Conservation (phyloP, 2,113 vertebrate species). For the Thunnus thynnus region DNA sequence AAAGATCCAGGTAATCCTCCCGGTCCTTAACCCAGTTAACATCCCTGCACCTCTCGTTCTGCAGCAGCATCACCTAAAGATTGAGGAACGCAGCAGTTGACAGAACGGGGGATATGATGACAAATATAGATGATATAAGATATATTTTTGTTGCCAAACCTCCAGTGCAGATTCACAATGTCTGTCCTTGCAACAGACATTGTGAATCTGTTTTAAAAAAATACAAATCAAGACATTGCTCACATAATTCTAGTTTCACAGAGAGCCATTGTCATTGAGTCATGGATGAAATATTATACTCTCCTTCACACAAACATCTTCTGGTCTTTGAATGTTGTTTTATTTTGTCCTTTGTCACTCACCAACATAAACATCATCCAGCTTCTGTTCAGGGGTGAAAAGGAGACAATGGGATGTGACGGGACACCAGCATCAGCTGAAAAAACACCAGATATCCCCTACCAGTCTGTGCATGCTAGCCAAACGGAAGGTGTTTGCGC, state of each 20-base stretch:
- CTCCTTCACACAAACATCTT: neutral
- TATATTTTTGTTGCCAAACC: no score
- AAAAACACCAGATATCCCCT: conserved; percentile 12
- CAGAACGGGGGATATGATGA: conserved; percentile 33
- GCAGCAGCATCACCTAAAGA: conserved; percentile 24
- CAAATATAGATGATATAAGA: neutral
- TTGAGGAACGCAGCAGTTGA: conserved; percentile 3
- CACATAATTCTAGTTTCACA: no score
- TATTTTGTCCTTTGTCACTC: conserved; percentile 1
- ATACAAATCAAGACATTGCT: no score
- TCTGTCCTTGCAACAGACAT: neutral
- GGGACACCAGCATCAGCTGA: conserved; percentile 21
- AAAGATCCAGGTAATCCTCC: conserved; percentile 61
- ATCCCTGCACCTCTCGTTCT: conserved; percentile 32
- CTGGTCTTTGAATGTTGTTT: neutral
- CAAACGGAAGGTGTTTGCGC: conserved; percentile 63
- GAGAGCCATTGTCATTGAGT: neutral
- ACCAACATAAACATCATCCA: neutral
- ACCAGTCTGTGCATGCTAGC: conserved; percentile 29
- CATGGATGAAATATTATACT: neutral
- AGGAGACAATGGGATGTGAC: conserved; percentile 39
- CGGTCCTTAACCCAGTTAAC: conserved; percentile 63
- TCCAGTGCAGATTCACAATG: no score
- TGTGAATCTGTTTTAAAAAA: neutral
- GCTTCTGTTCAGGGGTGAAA: conserved; percentile 8